Evolutionary conservation across 2,888 invertebrate species (phyloP), one percentile per base, ranked within the genome.

Genomic region (Chironomus tentans): DNA sequence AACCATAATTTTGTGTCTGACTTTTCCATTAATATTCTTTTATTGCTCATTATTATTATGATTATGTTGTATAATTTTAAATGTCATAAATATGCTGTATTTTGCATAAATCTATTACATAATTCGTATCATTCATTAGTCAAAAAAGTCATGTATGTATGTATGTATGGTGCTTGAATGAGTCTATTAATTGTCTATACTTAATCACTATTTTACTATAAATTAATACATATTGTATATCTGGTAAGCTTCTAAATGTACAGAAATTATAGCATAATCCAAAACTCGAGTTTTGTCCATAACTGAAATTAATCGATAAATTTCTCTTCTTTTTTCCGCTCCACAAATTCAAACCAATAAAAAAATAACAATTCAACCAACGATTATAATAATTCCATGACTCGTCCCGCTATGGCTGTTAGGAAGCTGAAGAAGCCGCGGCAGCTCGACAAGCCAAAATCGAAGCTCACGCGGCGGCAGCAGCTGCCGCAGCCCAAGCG

Each of bases 401-500:
- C 38, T 12, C 21, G 46, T 6, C 38, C 28, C 38, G 56, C 56
- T 65, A 50, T 50, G 68, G 28, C 62, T 70, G 73, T 83, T 56
- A 94, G 93, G 93, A 94, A 89, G 94, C 94, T 12, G 93, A 93
- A 84, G 91, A 92, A 81, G 92, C 86, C 82, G 84, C 86, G 79
- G 84, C 85, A 79, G 87, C 86, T 65, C 85, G 69, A 86, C 65
- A 65, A 65, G 65, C 65, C 18, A 65, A 85, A 79, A 83, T 86
- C 74, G 84, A 83, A 77, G 83, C 82, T 78, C 80, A 83, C 75
- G 88, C 88, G 78, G 87, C 88, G 0, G 90, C 90, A 4, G 89
- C 89, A 77, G 90, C 89, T 76, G 90, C 88, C 48, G 86, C 84
- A 50, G 84, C 83, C 74, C 85, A 84, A 77, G 82, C 81, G 46